Percentiles rank a stretch among this genome's conserved stretches.
phyloP scores from a whole-genome alignment of 2,888 invertebrate species.

The Sinelater perroti region DNA sequence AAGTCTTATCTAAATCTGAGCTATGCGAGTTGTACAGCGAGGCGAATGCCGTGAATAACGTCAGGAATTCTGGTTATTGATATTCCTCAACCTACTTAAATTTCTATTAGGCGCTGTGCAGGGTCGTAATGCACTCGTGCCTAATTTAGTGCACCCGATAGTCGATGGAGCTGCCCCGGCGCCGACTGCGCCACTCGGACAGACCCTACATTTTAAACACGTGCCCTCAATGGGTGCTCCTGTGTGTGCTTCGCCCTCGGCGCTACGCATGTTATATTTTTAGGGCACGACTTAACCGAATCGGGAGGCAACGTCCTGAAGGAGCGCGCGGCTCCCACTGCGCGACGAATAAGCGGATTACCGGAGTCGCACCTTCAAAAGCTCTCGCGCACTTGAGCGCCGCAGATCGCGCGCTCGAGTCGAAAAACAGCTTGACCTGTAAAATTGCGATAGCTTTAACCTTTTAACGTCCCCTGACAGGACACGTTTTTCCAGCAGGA shows the following conservation, averaged over 20 bases:
- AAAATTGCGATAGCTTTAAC: constrained; percentile 24
- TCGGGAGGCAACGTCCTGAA: constrained; percentile 2
- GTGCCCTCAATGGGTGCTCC: too few species aligned
- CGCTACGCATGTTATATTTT: too few species aligned
- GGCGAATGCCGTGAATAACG: not conserved
- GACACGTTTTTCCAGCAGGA: not conserved
- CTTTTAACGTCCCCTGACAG: not conserved
- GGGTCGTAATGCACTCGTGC: constrained; percentile 14
- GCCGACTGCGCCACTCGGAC: constrained; percentile 6
- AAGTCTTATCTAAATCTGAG: not conserved
- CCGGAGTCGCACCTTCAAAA: constrained; percentile 27
- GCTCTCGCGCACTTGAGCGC: constrained; percentile 17
- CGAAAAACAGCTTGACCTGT: constrained; percentile 29
- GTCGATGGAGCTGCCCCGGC: constrained; percentile 11
- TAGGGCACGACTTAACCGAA: constrained; percentile 13
- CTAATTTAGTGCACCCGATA: constrained; percentile 19
- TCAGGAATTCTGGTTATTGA: constrained; percentile 5
- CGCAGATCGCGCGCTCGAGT: constrained; percentile 19
- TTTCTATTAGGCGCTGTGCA: constrained; percentile 11
- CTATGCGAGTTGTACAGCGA: not conserved
- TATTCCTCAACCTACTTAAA: constrained; percentile 12
- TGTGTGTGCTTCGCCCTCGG: too few species aligned
- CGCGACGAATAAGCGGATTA: constrained; percentile 32
- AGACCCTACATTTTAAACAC: constrained; percentile 23
- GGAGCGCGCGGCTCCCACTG: constrained; percentile 1